A percentile compares a stretch with the other conserved stretches of the same genome.
These are phyloP conservation scores for Hystrix cristata DNA, from an alignment of 2,113 vertebrate species.

Conservation along the genomic window DNA sequence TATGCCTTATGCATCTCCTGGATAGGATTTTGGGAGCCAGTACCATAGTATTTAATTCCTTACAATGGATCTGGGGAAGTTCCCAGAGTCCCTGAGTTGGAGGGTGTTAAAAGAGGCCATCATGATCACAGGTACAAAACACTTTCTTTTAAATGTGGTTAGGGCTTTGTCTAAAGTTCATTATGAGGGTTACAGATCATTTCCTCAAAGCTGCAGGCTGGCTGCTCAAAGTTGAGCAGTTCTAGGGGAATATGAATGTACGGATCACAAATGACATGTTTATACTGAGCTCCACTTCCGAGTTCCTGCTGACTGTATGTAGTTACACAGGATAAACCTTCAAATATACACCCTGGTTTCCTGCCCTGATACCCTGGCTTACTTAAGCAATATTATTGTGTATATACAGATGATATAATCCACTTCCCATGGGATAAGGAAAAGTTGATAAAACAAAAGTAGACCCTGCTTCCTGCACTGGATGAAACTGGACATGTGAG, in stretches of 20 bases:
- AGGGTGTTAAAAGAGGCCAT: background rate
- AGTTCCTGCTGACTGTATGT: background rate
- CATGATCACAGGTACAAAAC: background rate
- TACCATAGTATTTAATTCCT: background rate
- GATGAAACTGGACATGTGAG: background rate
- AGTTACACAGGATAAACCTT: constrained; percentile 36
- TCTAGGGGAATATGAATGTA: background rate
- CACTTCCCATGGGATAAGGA: constrained; percentile 13
- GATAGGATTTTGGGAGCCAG: background rate
- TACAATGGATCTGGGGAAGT: constrained; percentile 13
- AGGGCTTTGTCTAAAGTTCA: background rate
- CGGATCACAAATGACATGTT: background rate
- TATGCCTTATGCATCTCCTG: background rate
- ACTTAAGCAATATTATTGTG: constrained; percentile 5
- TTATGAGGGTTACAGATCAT: background rate
- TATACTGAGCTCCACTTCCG: background rate
- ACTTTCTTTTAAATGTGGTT: background rate
- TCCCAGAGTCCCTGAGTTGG: background rate
- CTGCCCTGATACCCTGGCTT: background rate
- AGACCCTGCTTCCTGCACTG: background rate
- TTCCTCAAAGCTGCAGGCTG: background rate
- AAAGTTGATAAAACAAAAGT: constrained; percentile 50
- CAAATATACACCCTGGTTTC: background rate
- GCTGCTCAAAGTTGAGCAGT: background rate
- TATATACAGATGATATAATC: constrained; percentile 2